These are phyloP conservation scores for Oryctes rhinoceros DNA, from an alignment of 1,140 invertebrate genomes.

Conservation along the genomic window DNA sequence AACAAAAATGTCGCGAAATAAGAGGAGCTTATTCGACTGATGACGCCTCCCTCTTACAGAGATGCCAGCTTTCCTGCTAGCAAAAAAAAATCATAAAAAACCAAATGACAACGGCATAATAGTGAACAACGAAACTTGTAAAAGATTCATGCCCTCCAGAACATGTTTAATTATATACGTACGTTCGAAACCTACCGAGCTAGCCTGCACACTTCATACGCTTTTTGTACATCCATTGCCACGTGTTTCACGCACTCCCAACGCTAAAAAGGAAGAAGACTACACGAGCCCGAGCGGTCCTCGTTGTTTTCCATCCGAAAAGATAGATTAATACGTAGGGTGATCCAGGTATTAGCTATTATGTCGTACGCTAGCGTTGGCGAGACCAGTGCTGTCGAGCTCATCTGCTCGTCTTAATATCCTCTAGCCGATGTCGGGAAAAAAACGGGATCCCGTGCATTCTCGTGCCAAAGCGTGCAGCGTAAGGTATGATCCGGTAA, in stretches of 20 bases:
- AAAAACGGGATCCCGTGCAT: conserved; percentile 2
- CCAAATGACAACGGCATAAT: background rate
- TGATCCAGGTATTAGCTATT: conserved; percentile 32
- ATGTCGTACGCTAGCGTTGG: background rate
- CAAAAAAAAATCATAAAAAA: too few species aligned
- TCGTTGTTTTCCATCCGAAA: conserved; percentile 20
- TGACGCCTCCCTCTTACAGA: too few species aligned
- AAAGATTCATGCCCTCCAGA: too few species aligned
- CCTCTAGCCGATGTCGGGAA: background rate
- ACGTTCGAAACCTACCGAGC: too few species aligned
- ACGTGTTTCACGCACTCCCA: conserved; percentile 9
- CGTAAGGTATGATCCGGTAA: background rate
- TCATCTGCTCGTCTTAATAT: conserved; percentile 44
- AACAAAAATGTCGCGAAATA: too few species aligned
- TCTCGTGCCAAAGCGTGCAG: conserved; percentile 18
- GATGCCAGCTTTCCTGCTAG: too few species aligned
- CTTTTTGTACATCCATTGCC: background rate
- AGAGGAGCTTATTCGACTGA: too few species aligned
- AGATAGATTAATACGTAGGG: conserved; percentile 25
- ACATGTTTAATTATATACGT: too few species aligned
- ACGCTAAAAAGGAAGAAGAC: background rate
- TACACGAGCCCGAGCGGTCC: background rate
- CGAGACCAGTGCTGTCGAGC: background rate
- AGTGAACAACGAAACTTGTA: background rate
- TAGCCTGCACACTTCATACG: background rate